A percentile compares a stretch with the other conserved stretches of the same genome.
These are phyloP conservation scores for Drosophila anomalata DNA, from an alignment of 2,888 invertebrate genomes.

Conservation along the genomic window DNA sequence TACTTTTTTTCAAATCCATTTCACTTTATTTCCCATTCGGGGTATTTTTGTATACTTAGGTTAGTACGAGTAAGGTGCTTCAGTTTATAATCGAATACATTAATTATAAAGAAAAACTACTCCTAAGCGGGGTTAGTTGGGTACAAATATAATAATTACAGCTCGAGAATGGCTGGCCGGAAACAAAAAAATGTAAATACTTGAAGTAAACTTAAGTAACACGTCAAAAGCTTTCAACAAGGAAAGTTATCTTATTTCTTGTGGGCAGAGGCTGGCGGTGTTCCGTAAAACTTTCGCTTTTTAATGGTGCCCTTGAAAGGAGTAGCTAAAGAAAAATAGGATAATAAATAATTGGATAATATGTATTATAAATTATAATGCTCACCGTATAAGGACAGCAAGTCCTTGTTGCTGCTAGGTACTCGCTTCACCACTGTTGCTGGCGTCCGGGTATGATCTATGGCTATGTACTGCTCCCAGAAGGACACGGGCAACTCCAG, in stretches of 20 bases:
- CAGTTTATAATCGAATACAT: conserved; percentile 20
- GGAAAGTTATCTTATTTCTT: conserved; percentile 63
- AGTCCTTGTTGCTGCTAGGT: conserved; percentile 69
- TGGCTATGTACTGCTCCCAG: conserved; percentile 85
- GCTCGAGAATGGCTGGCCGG: conserved; percentile 38
- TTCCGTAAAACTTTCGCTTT: conserved; percentile 82
- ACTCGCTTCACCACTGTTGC: conserved; percentile 58
- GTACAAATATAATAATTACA: conserved; percentile 31
- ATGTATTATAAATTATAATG: neutral
- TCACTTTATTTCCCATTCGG: conserved; percentile 20
- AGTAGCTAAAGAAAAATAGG: conserved; percentile 67
- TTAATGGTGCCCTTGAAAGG: conserved; percentile 82
- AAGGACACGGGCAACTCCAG: conserved; percentile 89
- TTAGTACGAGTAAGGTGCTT: conserved; percentile 34
- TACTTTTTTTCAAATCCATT: conserved; percentile 1
- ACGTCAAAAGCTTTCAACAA: conserved; percentile 31
- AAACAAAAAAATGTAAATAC: conserved; percentile 61
- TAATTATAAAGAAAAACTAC: conserved; percentile 34
- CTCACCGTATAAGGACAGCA: conserved; percentile 80
- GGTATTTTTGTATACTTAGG: conserved; percentile 24
- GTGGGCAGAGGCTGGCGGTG: conserved; percentile 76
- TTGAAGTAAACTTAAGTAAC: conserved; percentile 64
- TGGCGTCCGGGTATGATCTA: conserved; percentile 54
- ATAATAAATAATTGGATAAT: neutral
- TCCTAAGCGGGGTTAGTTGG: conserved; percentile 25